Evolutionary conservation across 1,140 invertebrate genomes (phyloP), one percentile per base, ranked within the genome.

Genomic region (Oscheius sp.): DNA sequence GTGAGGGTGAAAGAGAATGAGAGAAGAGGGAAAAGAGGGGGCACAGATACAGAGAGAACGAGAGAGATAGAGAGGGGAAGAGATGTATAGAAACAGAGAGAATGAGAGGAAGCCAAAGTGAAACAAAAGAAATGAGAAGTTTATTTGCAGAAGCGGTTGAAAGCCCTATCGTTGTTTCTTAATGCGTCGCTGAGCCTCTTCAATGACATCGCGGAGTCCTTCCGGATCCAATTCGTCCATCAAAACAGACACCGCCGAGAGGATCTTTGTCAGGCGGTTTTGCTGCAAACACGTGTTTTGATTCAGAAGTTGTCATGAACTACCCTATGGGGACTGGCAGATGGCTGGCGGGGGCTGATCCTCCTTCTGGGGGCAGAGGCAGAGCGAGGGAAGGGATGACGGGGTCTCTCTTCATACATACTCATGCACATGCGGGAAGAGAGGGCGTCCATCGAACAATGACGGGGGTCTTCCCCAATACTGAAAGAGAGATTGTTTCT

Each of bases 151-250:
- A n/a, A n/a, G n/a, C n/a, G n/a, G n/a, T n/a, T n/a, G n/a, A n/a
- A n/a, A n/a, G n/a, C n/a, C n/a, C 28, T 75, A 72, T 75, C 73
- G 34, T 29, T 73, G 55, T 35, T 73, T 75, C 36, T 76, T 76
- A 4, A 76, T 77, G 23, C 75, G 55, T 20, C 61, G 67, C 73
- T 76, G 75, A n/a, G 73, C 73, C 42, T 76, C 75, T n/a, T 76
- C 75, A 23, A 76, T 58, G 15, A 76, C 75, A 23, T 68, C 34
- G 28, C 75, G 62, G 23, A 76, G 68, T 18, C 73, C 73, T 26
- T 74, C 70, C 23, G 70, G 63, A 46, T 76, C 75, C 26, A 76
- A 49, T 45, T 76, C 75, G 64, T 76, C 75, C 2, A 76, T 32
- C 23, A 76, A 38, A 38, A 76, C 75, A 10, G 71, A 68, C 10